Base-by-base conservation (phyloP, 2,888 invertebrate species). In the Pteria penguin region DNA sequence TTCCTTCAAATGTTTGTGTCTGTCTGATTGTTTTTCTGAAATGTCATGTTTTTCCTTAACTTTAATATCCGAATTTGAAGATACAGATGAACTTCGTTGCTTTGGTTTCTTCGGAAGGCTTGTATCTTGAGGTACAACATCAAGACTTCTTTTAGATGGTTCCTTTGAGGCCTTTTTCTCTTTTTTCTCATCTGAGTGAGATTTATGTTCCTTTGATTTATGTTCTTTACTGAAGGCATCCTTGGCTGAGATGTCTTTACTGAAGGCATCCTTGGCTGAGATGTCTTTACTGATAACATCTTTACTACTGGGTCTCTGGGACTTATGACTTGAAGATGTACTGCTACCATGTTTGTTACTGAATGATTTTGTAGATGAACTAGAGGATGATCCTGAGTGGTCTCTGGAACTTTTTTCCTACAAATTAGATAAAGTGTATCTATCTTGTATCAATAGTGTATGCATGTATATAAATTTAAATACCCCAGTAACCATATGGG, bases 91-190 rank as follows among this genome's bases (percentile, higher is more conserved):
- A 32, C 36, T 72, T n/a, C 80, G 79, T 5, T 79, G 78, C 54
- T 82, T 82, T 52, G 82, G 80, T 68, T 83, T 75, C 79, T 85
- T 79, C n/a, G 76, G 52, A 14, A 80, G 65, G 11, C 61, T 58
- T 14, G 27, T 32, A 61, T 80, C 77, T 18, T 55, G 26, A 22
- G 68, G 36, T 22, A 70, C 66, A 4, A 74, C 58, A 11, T 75
- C 76, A 31, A 75, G 72, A 27, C 52, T 57, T 52, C 75, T 61
- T 29, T 78, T 78, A 4, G 69, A 65, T 18, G 75, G 66, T 55
- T 72, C 76, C 22, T 71, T 75, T 24, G 74, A 76, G 26, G 75
- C 67, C 55, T 77, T 70, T 68, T 78, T 79, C 33, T 78, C 79
- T 61, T 63, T 62, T 33, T 57, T 57, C 3, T 72, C 72, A 26